These are phyloP conservation scores for Pseudochaenichthys georgianus DNA, from an alignment of 2,797 vertebrate genomes.

Conservation along the genomic window DNA sequence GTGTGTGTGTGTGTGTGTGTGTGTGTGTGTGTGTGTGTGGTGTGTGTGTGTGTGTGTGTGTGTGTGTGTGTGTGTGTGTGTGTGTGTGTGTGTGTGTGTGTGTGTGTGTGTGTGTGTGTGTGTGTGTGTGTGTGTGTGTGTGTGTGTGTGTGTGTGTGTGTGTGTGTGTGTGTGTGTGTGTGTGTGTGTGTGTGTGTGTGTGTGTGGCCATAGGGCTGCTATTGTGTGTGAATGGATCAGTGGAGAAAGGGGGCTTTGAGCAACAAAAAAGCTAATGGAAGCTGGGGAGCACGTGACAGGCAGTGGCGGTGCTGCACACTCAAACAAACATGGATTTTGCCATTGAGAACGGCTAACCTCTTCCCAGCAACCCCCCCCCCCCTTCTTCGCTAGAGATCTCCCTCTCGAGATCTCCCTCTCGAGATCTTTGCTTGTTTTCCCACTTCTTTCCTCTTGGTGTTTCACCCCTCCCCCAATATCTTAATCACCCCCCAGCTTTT, in stretches of 20 bases:
- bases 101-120: slow-evolving; percentile 24
- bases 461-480: slow-evolving; percentile 35
- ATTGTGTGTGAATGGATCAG: slow-evolving; percentile 85
- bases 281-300: slow-evolving; percentile 72
- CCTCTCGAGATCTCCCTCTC: slow-evolving; percentile 46
- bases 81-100: not conserved
- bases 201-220: slow-evolving; percentile 70
- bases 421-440: slow-evolving; percentile 47
- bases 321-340: slow-evolving; percentile 39
- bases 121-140: slow-evolving; percentile 17
- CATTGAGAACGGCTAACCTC: slow-evolving; percentile 67
- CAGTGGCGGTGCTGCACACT: slow-evolving; percentile 15
- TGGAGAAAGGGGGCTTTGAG: slow-evolving; percentile 84
- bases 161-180: slow-evolving; percentile 15
- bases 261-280: slow-evolving; percentile 86
- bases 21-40: not conserved
- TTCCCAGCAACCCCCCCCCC: slow-evolving; percentile 39
- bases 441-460: slow-evolving; percentile 38
- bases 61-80: slow-evolving; percentile 58
- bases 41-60: slow-evolving; percentile 71
- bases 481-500: slow-evolving; percentile 40
- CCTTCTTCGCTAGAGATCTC: slow-evolving; percentile 33
- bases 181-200: not conserved
- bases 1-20: too few relatives aligned
- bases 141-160: slow-evolving; percentile 72